phyloP scores from a whole-genome alignment of 2,113 vertebrate species.

The Martes martes region DNA sequence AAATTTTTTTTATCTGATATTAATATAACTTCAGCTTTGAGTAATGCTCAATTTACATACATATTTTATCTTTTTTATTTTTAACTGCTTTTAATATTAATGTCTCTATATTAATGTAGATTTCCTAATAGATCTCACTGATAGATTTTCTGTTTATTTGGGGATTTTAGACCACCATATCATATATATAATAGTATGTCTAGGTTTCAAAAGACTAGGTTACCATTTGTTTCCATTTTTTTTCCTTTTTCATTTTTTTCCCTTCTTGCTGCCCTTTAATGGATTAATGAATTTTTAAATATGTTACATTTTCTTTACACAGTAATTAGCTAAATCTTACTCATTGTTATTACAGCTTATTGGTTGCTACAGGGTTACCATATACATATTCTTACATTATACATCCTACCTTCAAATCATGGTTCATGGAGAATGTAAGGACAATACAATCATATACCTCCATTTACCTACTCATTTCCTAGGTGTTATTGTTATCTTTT shows the following conservation, averaged over 20 bases:
- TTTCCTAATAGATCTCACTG: background rate
- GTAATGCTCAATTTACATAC: background rate
- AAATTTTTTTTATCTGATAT: background rate
- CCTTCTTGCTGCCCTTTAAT: background rate
- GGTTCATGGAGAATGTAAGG: background rate
- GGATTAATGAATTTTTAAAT: background rate
- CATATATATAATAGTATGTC: background rate
- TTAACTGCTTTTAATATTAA: background rate
- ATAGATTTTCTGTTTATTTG: background rate
- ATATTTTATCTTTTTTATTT: background rate
- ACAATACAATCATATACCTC: rapidly evolving
- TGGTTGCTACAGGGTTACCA: background rate
- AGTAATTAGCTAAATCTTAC: too few relatives aligned
- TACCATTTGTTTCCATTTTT: background rate
- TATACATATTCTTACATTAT: background rate
- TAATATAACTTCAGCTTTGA: background rate
- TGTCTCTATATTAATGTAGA: background rate
- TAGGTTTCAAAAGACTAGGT: background rate
- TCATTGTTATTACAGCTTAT: background rate
- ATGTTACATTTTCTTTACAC: background rate
- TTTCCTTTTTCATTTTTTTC: background rate
- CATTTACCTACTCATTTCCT: background rate
- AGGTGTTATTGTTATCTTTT: background rate
- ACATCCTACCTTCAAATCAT: background rate
- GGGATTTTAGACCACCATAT: background rate